A percentile compares a stretch with the other conserved stretches of the same genome.
These are phyloP conservation scores for Ciconia boyciana DNA, from an alignment of 2,113 vertebrate genomes.

Conservation along the genomic window DNA sequence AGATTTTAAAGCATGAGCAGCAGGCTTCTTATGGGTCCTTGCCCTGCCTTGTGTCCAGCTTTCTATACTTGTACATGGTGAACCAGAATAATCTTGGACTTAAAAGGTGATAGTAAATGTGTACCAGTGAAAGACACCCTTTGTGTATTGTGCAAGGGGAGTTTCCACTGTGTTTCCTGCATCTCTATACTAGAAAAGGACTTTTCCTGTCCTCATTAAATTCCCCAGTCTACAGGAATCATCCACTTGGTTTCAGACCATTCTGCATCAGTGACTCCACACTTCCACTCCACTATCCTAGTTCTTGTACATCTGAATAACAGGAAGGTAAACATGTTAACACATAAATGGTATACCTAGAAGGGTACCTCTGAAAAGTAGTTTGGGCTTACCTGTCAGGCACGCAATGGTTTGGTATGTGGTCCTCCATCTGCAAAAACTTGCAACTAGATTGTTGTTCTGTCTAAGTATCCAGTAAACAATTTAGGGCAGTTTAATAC, in stretches of 20 bases:
- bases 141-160: not conserved
- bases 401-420: fast-evolving
- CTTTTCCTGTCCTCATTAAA: not conserved
- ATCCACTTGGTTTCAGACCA: not conserved
- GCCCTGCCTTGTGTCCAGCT: not conserved
- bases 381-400: not conserved
- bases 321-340: not conserved
- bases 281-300: not conserved
- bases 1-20: not conserved
- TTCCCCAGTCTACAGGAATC: not conserved
- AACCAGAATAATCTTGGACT: not conserved
- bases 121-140: not conserved
- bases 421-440: not conserved
- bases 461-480: not conserved
- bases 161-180: not conserved
- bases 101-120: not conserved
- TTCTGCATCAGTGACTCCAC: not conserved
- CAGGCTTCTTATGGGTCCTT: not conserved
- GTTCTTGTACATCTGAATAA: not conserved
- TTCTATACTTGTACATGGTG: not conserved
- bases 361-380: not conserved
- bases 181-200: not conserved
- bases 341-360: not conserved
- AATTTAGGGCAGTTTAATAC: not conserved
- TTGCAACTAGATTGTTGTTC: not conserved